Evolutionary conservation across 2,113 vertebrate species (phyloP), one percentile per base, ranked within the genome.

Genomic region (Dromaius novaehollandiae): DNA sequence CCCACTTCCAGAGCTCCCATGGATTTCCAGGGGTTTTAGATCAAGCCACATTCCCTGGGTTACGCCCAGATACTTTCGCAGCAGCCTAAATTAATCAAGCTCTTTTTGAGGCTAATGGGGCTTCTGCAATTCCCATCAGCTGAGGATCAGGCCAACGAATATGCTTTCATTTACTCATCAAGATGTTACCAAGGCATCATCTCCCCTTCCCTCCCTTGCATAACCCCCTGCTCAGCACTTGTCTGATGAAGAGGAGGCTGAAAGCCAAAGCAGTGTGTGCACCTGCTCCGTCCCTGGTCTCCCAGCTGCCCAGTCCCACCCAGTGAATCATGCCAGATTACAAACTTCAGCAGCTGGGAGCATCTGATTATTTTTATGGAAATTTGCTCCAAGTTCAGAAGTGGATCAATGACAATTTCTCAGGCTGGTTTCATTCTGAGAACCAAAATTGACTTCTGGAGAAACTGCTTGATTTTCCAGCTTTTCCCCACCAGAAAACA

Each of bases 351-450:
- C 74, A 26, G 60, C 80, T n/a, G 90, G 64, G 90, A 73, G 73
- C 18, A 83, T 81, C 92, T 96, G 92, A 95, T 94, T 88, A 93
- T 97, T 96, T 96, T 78, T 86, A 96, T 96, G 96, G 96, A 96
- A 95, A 96, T 96, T 82, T 48, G 13, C 86, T 95, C 90, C 80
- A 61, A 78, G 80, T 96, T 96, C 83, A 96, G 88, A 86, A 96
- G 80, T 60, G 92, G 96, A 95, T 96, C 96, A 96, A 96, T 96
- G 90, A 83, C 94, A 95, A 96, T 97, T 95, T 96, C 96, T 96
- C 18, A 20, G 87, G 88, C 92, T 82, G 81, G 81, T 90, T 95
- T 73, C 86, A 63, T 84, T 97, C 93, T 85, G 90, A 95, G 92
- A 70, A 73, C 88, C 88, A 92, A 88, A 97, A 97, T 96, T 96